A percentile compares a stretch with the other conserved stretches of the same genome.
Conservation (phyloP, 2,888 invertebrate genomes). For the Mesorhabditis belari region DNA sequence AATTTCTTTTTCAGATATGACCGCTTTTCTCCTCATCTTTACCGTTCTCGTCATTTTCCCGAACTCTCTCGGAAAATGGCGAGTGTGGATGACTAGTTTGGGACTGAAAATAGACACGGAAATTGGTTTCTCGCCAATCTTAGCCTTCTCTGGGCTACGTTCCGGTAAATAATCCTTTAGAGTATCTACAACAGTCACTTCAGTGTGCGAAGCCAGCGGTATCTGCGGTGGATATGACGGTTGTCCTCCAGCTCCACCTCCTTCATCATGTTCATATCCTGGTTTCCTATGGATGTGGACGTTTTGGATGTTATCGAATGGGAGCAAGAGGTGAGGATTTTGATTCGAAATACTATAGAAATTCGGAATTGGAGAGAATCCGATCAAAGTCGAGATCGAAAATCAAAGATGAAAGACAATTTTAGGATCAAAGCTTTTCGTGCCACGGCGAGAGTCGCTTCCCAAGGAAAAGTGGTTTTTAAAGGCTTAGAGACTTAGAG, state of each 20-base stretch:
- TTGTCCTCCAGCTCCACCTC: slow-evolving; percentile 18
- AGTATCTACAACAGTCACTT: background rate
- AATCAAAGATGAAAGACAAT: background rate
- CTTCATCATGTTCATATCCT: slow-evolving; percentile 22
- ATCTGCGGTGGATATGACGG: slow-evolving; percentile 35
- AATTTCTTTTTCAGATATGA: too few relatives aligned
- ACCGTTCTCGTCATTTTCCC: too few relatives aligned
- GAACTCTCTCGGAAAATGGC: too few relatives aligned
- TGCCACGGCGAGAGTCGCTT: slow-evolving; percentile 22
- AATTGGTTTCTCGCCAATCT: too few relatives aligned
- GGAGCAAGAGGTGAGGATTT: slow-evolving; percentile 8
- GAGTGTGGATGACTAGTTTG: too few relatives aligned
- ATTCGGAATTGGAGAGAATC: too few relatives aligned
- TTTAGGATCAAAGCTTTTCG: slow-evolving; percentile 26
- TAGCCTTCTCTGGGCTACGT: too few relatives aligned
- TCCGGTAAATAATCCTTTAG: background rate
- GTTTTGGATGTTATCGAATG: slow-evolving; percentile 29
- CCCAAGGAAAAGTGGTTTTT: slow-evolving; percentile 13
- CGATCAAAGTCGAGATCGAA: too few relatives aligned
- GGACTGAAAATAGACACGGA: too few relatives aligned
- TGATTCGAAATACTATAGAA: background rate
- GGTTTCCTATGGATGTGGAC: slow-evolving; percentile 21
- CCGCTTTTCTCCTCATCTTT: too few relatives aligned
- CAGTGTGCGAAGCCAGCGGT: slow-evolving; percentile 42
- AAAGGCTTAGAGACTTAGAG: background rate